phyloP scores from a whole-genome alignment of 2,113 vertebrate species.

The Psittacula cyanocephala region DNA sequence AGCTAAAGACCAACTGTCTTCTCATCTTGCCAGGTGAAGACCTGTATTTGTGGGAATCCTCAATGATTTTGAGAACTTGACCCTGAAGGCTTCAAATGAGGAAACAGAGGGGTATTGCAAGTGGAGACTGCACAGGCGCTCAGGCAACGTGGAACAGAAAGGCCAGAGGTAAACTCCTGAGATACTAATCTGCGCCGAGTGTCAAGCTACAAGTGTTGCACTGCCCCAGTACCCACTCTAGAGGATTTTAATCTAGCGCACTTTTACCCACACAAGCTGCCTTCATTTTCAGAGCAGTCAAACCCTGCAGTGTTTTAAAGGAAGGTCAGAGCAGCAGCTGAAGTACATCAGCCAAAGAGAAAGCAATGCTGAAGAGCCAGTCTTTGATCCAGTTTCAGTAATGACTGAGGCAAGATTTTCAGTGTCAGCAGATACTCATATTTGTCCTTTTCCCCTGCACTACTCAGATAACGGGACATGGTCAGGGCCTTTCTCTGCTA shows the following conservation, averaged over 20 bases:
- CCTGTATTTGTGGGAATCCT: not conserved
- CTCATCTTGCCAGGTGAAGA: not conserved
- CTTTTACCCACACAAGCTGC: not conserved
- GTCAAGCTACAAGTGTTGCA: not conserved
- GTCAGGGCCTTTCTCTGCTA: not conserved
- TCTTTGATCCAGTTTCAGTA: not conserved
- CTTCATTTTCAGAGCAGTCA: not conserved
- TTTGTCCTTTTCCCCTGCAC: not conserved
- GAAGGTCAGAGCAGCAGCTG: not conserved
- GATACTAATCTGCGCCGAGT: not conserved
- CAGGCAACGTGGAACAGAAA: accelerated
- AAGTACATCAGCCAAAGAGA: not conserved
- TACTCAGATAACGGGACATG: accelerated
- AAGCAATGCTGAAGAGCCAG: not conserved
- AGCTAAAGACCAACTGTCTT: not conserved
- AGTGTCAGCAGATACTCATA: not conserved
- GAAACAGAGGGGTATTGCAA: not conserved
- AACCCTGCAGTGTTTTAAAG: not conserved
- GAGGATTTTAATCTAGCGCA: not conserved
- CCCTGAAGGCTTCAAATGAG: not conserved
- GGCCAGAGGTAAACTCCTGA: not conserved
- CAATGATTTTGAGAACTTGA: not conserved
- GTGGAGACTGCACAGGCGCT: accelerated
- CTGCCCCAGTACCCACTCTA: accelerated
- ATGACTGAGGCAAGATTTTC: not conserved